phyloP scores from a whole-genome alignment of 2,113 vertebrate species.

The Hyla sarda region DNA sequence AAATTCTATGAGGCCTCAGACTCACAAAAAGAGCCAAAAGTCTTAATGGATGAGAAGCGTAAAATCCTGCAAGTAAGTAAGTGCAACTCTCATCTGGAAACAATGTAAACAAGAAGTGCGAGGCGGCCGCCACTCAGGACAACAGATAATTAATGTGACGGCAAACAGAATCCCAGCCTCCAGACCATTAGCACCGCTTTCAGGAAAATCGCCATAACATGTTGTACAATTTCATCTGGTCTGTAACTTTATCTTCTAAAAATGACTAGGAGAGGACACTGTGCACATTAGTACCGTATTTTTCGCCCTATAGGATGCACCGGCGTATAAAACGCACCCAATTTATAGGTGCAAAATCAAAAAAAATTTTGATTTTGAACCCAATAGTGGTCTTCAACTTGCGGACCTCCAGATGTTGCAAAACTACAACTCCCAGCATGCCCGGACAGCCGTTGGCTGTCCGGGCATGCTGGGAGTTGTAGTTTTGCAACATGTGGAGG shows the following conservation, averaged over 20 bases:
- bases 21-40: background rate
- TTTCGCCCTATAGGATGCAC: too few species aligned
- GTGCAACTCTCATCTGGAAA: background rate
- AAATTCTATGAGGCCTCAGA: slow-evolving; percentile 3
- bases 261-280: background rate
- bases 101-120: background rate
- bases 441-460: too few species aligned
- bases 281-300: background rate
- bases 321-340: too few species aligned
- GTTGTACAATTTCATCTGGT: background rate
- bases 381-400: too few species aligned
- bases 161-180: background rate
- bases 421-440: too few species aligned
- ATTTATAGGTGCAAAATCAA: too few species aligned
- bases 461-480: too few species aligned
- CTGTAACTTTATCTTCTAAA: background rate
- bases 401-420: too few species aligned
- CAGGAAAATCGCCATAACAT: background rate
- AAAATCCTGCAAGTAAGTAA: slow-evolving; percentile 5
- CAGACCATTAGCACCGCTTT: background rate
- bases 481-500: too few species aligned
- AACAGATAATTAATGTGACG: background rate
- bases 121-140: background rate
- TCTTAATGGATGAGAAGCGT: background rate
- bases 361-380: too few species aligned